Base-by-base conservation (phyloP, 2,113 vertebrate genomes). In the Orycteropus afer region DNA sequence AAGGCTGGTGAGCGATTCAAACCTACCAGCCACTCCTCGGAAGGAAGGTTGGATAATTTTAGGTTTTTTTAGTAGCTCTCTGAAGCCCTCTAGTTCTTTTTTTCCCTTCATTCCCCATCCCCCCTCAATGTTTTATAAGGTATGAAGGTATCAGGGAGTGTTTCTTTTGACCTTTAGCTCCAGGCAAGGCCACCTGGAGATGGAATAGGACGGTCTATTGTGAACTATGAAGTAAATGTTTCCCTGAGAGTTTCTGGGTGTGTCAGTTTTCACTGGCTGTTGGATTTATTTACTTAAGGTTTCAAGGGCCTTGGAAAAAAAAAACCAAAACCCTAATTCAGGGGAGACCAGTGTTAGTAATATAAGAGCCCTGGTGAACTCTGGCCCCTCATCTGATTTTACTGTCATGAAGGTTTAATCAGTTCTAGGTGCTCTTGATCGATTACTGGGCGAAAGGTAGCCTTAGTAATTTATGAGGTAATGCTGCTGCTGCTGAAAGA, bases 211-310 rank as follows among this genome's bases (percentile, higher is more conserved):
- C 82, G n/a, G 89, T 61, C 59, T 74, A 3, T 76, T 96, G 90
- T 91, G 84, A 95, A 84, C 92, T 32, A 9, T 93, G 96, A 97
- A 92, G 97, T 97, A 63, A 96, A 42, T 86, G 93, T 98, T 97
- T 97, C 40, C 0, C 82, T 20, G 77, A 69, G 96, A 97, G 98
- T 98, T 98, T 98, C 98, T 98, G 98, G 98, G 98, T 92, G 97
- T 97, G 97, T 97, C 85, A 5, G 90, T 97, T 97, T 96, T 96
- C 93, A 95, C 73, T 97, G 81, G 92, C 89, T 83, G 90, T 55
- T 83, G 57, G 67, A 29, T 96, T 94, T 97, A 83, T 97, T 97
- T 97, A 93, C 93, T 94, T 94, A 94, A 81, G 89, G 95, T 97
- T 97, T 97, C 89, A 12, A 84, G 93, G 93, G 89, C 51, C 76